These are phyloP conservation scores for Novumbra hubbsi DNA, from an alignment of 2,797 vertebrate genomes.

Conservation along the genomic window DNA sequence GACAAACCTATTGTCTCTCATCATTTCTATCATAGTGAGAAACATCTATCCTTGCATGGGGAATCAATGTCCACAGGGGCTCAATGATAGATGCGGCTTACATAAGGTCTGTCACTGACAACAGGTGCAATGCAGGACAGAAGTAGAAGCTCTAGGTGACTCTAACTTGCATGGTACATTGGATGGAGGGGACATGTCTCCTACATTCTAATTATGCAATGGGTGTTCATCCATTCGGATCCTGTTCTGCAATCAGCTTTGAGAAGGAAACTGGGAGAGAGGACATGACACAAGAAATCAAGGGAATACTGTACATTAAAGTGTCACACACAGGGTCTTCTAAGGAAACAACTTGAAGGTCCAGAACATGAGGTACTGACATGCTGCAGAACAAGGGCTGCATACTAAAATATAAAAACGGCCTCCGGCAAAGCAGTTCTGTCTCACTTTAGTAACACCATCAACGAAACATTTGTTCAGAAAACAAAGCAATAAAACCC, in stretches of 20 bases:
- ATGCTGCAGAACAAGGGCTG: slow-evolving; percentile 15
- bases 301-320: not conserved
- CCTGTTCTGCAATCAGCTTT: not conserved
- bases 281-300: not conserved
- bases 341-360: slow-evolving; percentile 3
- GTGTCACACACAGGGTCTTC: not conserved
- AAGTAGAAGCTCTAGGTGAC: not conserved
- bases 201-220: not conserved
- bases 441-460: slow-evolving; percentile 18
- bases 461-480: slow-evolving; percentile 54
- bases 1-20: too few species aligned
- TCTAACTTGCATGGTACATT: not conserved
- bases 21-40: too few species aligned
- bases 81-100: slow-evolving; percentile 13
- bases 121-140: not conserved
- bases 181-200: not conserved
- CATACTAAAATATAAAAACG: slow-evolving; percentile 38
- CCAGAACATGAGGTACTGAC: slow-evolving; percentile 4
- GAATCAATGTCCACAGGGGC: slow-evolving; percentile 6
- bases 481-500: slow-evolving; percentile 69
- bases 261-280: not conserved
- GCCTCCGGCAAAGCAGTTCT: slow-evolving; percentile 21
- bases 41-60: not conserved
- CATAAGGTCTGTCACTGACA: slow-evolving; percentile 6
- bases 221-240: not conserved